Percentiles rank a stretch among this genome's conserved stretches.
Evolutionary conservation across 2,797 vertebrate species (phyloP).

Genomic region (Ispidina picta): DNA sequence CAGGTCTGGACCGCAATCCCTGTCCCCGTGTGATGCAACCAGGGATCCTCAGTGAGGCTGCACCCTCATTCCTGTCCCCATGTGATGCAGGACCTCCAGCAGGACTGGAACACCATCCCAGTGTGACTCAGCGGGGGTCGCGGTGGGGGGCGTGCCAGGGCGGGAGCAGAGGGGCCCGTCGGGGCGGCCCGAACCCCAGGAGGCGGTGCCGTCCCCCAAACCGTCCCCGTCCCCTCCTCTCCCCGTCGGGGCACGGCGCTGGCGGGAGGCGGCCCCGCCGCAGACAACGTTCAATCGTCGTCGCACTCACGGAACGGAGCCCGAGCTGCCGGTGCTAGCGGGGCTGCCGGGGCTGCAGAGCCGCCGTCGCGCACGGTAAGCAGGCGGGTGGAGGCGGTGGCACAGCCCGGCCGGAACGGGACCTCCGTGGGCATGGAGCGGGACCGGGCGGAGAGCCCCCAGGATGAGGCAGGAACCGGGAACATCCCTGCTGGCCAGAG

Average conservation of each 20-base stretch:
- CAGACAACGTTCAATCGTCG: neutral
- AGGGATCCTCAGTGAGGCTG: neutral
- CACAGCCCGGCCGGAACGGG: neutral
- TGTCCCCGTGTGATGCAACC: accelerated
- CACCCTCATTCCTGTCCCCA: neutral
- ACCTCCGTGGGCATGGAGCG: neutral
- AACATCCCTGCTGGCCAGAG: neutral
- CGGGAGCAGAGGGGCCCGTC: neutral
- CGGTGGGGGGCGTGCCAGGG: neutral
- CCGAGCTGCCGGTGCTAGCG: neutral
- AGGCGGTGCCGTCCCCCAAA: neutral
- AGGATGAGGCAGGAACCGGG: neutral
- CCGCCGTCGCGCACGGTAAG: neutral
- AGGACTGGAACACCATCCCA: neutral
- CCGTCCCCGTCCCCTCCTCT: neutral
- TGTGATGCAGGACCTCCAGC: accelerated
- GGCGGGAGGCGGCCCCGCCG: neutral
- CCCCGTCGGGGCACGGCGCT: neutral
- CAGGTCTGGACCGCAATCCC: neutral
- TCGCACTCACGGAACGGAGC: neutral
- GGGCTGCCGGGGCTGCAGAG: neutral
- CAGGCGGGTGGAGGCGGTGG: neutral
- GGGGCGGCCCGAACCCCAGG: neutral
- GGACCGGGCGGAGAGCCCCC: neutral
- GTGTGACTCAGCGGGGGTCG: neutral